These are phyloP conservation scores for Fulica atra DNA, from an alignment of 2,113 vertebrate species.

Conservation along the genomic window DNA sequence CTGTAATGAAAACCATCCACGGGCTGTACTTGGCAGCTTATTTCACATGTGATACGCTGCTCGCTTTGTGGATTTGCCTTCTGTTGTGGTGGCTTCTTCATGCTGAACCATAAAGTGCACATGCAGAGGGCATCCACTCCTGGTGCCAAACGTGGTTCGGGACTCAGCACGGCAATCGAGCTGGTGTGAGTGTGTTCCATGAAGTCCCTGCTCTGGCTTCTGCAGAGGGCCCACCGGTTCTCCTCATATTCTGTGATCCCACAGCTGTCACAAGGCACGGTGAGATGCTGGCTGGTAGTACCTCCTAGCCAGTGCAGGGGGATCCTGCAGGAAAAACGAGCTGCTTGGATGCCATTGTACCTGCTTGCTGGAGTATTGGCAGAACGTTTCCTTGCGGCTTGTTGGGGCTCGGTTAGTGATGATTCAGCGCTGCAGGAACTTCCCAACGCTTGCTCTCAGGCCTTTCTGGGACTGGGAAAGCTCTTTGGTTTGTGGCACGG, in stretches of 20 bases:
- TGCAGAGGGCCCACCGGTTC: rapidly evolving
- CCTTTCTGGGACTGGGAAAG: not conserved
- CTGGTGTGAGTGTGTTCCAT: not conserved
- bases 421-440: not conserved
- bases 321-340: not conserved
- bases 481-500: not conserved
- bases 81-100: not conserved
- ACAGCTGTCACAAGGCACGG: not conserved
- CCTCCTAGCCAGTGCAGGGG: not conserved
- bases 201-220: not conserved
- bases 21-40: not conserved
- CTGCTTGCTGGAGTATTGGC: not conserved
- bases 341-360: not conserved
- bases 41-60: not conserved
- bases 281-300: not conserved
- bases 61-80: not conserved
- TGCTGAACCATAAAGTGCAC: not conserved
- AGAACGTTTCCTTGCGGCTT: not conserved
- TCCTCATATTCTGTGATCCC: not conserved
- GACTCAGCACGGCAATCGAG: not conserved
- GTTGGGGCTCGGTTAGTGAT: rapidly evolving
- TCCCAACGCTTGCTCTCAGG: not conserved
- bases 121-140: rapidly evolving
- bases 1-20: not conserved
- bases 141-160: rapidly evolving